These are phyloP conservation scores for Cenopis cana DNA, from an alignment of 2,888 invertebrate genomes.

Conservation along the genomic window DNA sequence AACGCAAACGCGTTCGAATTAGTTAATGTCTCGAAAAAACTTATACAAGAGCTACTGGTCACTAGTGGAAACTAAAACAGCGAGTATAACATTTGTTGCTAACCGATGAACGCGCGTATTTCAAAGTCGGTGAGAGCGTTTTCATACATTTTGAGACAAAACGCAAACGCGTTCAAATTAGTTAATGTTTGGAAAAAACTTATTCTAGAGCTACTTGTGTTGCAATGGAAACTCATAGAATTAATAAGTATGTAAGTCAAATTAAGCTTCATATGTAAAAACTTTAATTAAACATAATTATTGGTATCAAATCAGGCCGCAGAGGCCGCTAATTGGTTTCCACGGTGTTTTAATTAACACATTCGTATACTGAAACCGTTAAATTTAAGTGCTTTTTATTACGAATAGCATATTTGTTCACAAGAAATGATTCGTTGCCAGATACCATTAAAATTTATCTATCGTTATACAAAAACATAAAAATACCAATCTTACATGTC, in stretches of 20 bases:
- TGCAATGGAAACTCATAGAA: background rate
- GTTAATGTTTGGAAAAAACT: too few species aligned
- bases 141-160: too few species aligned
- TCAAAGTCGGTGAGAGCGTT: too few species aligned
- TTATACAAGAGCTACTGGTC: too few species aligned
- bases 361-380: constrained; percentile 19
- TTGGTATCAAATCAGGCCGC: constrained; percentile 11
- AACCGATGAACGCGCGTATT: too few species aligned
- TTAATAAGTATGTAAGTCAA: constrained; percentile 4
- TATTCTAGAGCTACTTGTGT: too few species aligned
- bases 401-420: background rate
- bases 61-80: too few species aligned
- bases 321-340: constrained; percentile 14
- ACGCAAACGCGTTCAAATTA: too few species aligned
- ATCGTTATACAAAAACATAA: background rate
- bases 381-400: constrained; percentile 14
- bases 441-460: constrained; percentile 5
- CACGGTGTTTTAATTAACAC: constrained; percentile 29
- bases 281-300: constrained; percentile 20
- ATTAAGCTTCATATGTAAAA: background rate
- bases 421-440: background rate
- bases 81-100: too few species aligned
- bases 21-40: too few species aligned
- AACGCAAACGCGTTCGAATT: too few species aligned
- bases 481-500: background rate